Conservation (phyloP, 2,797 vertebrate genomes). For the Glyptemys insculpta region DNA sequence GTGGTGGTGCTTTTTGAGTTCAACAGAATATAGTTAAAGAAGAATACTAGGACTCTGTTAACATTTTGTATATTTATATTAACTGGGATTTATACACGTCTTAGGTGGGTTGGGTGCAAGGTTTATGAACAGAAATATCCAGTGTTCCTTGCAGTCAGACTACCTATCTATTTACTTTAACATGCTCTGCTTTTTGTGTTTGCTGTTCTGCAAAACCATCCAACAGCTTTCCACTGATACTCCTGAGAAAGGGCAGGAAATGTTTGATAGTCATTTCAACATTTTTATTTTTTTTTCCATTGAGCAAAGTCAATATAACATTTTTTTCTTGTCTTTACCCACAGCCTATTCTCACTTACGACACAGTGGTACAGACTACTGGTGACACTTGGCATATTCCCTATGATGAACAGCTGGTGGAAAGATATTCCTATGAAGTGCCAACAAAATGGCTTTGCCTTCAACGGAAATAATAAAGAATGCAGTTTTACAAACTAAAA, state of each 20-base stretch:
- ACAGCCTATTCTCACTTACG: constrained; percentile 86
- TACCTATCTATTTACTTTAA: background rate
- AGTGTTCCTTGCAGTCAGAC: background rate
- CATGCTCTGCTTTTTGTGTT: too few species aligned
- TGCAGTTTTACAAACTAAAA: constrained; percentile 38
- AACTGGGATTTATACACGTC: background rate
- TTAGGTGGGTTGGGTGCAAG: too few species aligned
- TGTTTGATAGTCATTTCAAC: background rate
- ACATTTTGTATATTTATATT: background rate
- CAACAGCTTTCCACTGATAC: background rate
- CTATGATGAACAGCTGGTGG: constrained; percentile 86
- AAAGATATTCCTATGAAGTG: constrained; percentile 88
- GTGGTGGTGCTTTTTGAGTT: background rate
- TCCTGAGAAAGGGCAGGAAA: background rate
- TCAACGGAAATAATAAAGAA: constrained; percentile 60
- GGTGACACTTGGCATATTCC: constrained; percentile 94
- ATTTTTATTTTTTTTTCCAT: background rate
- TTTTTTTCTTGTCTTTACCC: constrained; percentile 55
- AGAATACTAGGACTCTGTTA: background rate
- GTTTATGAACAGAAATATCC: background rate
- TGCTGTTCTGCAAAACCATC: background rate
- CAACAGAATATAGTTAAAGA: background rate
- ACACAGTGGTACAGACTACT: constrained; percentile 92
- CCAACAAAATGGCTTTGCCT: constrained; percentile 95
- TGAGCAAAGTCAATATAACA: background rate